Evolutionary conservation across 2,797 vertebrate species (phyloP), one percentile per base, ranked within the genome.

Genomic region (Sebastes iracundus): DNA sequence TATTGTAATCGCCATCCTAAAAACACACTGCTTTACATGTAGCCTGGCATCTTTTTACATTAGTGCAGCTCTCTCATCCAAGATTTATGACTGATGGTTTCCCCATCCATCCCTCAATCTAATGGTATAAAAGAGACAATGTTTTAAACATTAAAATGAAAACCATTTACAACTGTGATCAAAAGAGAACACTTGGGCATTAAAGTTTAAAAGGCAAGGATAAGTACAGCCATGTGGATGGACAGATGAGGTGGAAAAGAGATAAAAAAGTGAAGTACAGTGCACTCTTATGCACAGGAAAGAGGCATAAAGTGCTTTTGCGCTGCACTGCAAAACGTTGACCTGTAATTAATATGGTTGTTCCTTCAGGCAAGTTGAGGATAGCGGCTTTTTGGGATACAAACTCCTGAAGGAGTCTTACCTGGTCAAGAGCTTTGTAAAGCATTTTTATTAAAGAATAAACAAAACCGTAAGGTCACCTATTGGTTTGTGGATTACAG

Each of bases 141-240:
- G 96, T 98, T 99, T 99, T 97, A 98, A 99, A 99, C 97, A 98
- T 98, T 98, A 97, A 99, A 98, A 97, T 97, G 96, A 97, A 98
- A 98, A 97, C 96, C 97, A 98, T 98, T 98, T 98, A 97, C 97
- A 97, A 96, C 96, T 97, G 96, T 97, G 97, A 97, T 97, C 96
- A 97, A 97, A 97, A 97, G 95, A 97, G 95, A 97, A 97, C 96
- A 97, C 96, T 97, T 94, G 94, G 94, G 92, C 96, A 98, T 97
- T 97, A 98, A 97, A 97, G 94, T 97, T 98, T 98, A 96, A 98
- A 97, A 97, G 91, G 93, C 49, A 88, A 92, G 87, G 91, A 93
- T 96, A 96, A 97, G 96, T 96, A 96, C 92, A 96, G 94, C 95
- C 89, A 93, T 88, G 94, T 84, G 91, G 92, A 94, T 86, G 90